These are phyloP conservation scores for Limenitis camilla DNA, from an alignment of 2,888 invertebrate species.

Conservation along the genomic window DNA sequence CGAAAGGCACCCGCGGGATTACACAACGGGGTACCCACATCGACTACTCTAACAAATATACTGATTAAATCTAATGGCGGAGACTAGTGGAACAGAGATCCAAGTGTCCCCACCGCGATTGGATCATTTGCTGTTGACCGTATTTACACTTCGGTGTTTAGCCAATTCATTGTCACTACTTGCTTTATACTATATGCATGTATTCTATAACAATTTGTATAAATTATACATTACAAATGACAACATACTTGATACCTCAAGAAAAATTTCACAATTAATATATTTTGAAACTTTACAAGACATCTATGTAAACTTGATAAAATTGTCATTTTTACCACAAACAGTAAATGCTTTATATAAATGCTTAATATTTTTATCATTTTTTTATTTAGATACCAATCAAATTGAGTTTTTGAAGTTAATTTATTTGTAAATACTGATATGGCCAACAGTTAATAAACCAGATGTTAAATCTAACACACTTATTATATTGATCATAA, in stretches of 20 bases:
- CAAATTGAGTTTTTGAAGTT: background rate
- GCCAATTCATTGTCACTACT: background rate
- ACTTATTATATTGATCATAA: conserved; percentile 40
- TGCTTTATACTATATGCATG: background rate
- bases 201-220: conserved; percentile 6
- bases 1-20: conserved; percentile 72
- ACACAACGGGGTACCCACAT: conserved; percentile 71
- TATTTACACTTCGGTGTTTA: conserved; percentile 17
- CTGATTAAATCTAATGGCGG: conserved; percentile 66
- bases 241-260: background rate
- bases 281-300: conserved; percentile 6
- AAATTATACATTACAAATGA: background rate
- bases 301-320: background rate
- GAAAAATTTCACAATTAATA: background rate
- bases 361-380: conserved; percentile 4
- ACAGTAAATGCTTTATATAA: conserved; percentile 18
- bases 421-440: conserved; percentile 19
- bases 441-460: conserved; percentile 50
- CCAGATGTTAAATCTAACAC: conserved; percentile 45
- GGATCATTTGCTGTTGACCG: conserved; percentile 49
- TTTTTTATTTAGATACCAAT: background rate
- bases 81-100: conserved; percentile 42
- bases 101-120: conserved; percentile 45
- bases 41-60: conserved; percentile 73
- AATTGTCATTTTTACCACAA: conserved; percentile 6